Conservation (phyloP, 1,140 invertebrate genomes). For the Copidosoma floridanum region DNA sequence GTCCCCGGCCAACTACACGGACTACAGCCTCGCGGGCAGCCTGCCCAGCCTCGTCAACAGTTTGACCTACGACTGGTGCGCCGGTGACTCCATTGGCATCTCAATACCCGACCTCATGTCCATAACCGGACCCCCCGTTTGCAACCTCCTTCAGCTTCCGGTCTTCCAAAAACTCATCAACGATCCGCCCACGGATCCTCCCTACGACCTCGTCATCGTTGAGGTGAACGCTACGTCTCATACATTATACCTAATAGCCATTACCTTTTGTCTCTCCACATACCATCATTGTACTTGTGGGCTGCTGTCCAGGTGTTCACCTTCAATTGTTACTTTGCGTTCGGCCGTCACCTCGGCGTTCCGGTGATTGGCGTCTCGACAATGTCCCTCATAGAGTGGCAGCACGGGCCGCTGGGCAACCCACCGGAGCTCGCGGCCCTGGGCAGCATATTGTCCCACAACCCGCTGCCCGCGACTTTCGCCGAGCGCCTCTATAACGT, state of each 20-base stretch:
- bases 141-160: slow-evolving; percentile 30
- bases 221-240: slow-evolving; percentile 26
- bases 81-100: neutral
- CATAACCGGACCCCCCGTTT: slow-evolving; percentile 9
- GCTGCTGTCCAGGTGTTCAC: slow-evolving; percentile 26
- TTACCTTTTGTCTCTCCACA: too few relatives aligned
- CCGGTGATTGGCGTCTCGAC: slow-evolving; percentile 60
- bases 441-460: slow-evolving; percentile 42
- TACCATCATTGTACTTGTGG: too few relatives aligned
- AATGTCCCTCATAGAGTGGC: slow-evolving; percentile 57
- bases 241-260: too few relatives aligned
- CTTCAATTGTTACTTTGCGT: slow-evolving; percentile 52
- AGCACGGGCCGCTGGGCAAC: slow-evolving; percentile 60
- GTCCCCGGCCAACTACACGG: slow-evolving; percentile 42
- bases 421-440: slow-evolving; percentile 57
- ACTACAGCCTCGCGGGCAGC: slow-evolving; percentile 37
- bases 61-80: slow-evolving; percentile 8
- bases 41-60: slow-evolving; percentile 27
- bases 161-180: slow-evolving; percentile 30
- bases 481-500: neutral
- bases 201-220: slow-evolving; percentile 32
- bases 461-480: neutral
- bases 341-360: slow-evolving; percentile 58
- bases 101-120: neutral
- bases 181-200: slow-evolving; percentile 24